Base-by-base conservation (phyloP, 1,140 invertebrate genomes). In the Caenorhabditis inopinata region DNA sequence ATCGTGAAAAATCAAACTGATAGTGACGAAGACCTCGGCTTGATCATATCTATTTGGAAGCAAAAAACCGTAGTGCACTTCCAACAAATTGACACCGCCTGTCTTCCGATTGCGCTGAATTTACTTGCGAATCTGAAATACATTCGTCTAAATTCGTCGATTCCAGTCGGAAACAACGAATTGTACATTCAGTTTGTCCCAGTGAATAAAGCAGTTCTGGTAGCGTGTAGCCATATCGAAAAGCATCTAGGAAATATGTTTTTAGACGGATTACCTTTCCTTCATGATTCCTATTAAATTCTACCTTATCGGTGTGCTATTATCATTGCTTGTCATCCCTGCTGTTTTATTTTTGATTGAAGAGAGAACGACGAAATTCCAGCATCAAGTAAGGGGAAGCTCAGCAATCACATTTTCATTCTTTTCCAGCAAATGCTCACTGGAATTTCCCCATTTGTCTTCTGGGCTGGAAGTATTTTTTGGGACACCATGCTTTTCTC, bases 91-190 rank as follows among this genome's bases (percentile, higher is more conserved):
- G 27, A 21, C 21, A 25, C 49, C 3, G 23, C 49, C n/a, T 51
- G 49, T 51, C 49, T 51, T 25, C 49, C 49, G 90, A 96, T 49
- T 96, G 96, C 87, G 89, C 89, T 42, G 86, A 86, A 35, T 92
- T 91, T 86, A 91, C 91, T 35, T 89, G 90, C 82, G 92, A 92
- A 9, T 92, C 49, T 51, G 12, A 92, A 87, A 89, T 89, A 81
- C 87, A 92, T 32, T 90, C 91, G 7, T 88, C 91, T 83, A 16
- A 77, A 46, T 53, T 58, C 21, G 29, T 29, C 29, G 48, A 77
- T 4, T 25, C 48, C 48, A 35, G 32, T 77, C 27, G 76, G 53
- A 18, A 29, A 53, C 11, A 32, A 53, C 9, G 48, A 29, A 25
- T 38, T 53, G 76, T 32, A 35, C 18, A 32, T 77, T 7, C 29